These are phyloP conservation scores for Apamea sordens DNA, from an alignment of 2,888 invertebrate genomes.

Conservation along the genomic window DNA sequence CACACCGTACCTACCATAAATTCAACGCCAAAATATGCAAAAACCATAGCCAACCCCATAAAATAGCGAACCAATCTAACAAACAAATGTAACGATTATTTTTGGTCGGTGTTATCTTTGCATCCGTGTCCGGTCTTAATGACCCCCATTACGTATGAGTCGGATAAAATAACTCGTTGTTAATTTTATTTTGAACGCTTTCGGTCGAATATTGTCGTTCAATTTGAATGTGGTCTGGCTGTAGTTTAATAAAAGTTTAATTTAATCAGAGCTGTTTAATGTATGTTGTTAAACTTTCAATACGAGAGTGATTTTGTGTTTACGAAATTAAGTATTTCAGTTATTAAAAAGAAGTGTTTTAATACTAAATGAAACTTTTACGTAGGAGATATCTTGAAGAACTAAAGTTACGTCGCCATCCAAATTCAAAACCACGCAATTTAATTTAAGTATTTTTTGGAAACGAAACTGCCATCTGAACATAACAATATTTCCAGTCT, in stretches of 20 bases:
- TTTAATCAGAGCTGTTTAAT: conserved; percentile 20
- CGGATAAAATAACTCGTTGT: conserved; percentile 58
- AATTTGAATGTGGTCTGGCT: conserved; percentile 42
- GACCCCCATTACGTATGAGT: conserved; percentile 60
- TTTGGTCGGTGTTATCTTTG: conserved; percentile 59
- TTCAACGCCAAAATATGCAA: conserved; percentile 18
- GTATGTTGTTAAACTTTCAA: conserved; percentile 15
- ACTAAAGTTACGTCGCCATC: not conserved
- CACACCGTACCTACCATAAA: not conserved
- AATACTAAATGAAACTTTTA: not conserved
- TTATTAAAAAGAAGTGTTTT: not conserved
- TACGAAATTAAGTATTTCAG: not conserved
- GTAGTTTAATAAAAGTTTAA: conserved; percentile 47
- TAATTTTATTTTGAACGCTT: conserved; percentile 58
- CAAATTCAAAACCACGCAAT: not conserved
- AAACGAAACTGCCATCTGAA: not conserved
- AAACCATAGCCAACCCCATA: conserved; percentile 36
- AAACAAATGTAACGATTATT: conserved; percentile 57
- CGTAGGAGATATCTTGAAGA: not conserved
- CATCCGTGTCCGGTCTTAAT: conserved; percentile 60
- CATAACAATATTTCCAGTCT: not conserved
- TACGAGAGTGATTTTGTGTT: not conserved
- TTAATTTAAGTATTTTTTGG: not conserved
- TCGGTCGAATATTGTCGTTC: conserved; percentile 43
- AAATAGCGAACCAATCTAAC: conserved; percentile 41